Evolutionary conservation across 2,113 vertebrate genomes (phyloP).

Genomic region (Butastur rufipennis): DNA sequence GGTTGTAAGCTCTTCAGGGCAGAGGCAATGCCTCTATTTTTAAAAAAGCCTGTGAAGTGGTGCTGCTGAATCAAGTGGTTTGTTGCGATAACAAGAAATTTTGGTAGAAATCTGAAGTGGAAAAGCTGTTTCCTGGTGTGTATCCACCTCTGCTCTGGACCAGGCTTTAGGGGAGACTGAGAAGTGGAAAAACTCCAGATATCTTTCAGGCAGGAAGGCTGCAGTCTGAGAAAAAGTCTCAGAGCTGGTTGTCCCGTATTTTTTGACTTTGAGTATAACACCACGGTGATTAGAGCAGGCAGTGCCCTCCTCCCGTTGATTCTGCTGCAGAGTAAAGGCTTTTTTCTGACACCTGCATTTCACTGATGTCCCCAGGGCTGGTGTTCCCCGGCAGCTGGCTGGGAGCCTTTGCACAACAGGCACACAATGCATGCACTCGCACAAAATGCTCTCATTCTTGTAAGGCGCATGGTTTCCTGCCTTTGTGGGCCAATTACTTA

Average conservation of each 20-base stretch:
- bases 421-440: not conserved
- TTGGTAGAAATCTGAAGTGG: not conserved
- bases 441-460: not conserved
- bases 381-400: not conserved
- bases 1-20: not conserved
- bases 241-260: not conserved
- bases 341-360: not conserved
- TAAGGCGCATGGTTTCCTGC: not conserved
- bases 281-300: not conserved
- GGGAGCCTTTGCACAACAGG: not conserved
- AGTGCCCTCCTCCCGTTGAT: not conserved
- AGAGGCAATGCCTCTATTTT: not conserved
- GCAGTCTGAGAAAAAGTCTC: not conserved
- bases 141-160: not conserved
- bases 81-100: not conserved
- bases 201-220: not conserved
- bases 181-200: not conserved
- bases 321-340: not conserved
- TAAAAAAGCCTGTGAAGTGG: not conserved
- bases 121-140: not conserved
- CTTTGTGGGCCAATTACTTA: not conserved
- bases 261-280: not conserved
- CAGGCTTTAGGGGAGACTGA: not conserved
- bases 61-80: slow-evolving; percentile 1
- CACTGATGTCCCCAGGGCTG: not conserved